Base-by-base conservation (phyloP, 1,140 invertebrate genomes). In the Notospermus geniculatus region DNA sequence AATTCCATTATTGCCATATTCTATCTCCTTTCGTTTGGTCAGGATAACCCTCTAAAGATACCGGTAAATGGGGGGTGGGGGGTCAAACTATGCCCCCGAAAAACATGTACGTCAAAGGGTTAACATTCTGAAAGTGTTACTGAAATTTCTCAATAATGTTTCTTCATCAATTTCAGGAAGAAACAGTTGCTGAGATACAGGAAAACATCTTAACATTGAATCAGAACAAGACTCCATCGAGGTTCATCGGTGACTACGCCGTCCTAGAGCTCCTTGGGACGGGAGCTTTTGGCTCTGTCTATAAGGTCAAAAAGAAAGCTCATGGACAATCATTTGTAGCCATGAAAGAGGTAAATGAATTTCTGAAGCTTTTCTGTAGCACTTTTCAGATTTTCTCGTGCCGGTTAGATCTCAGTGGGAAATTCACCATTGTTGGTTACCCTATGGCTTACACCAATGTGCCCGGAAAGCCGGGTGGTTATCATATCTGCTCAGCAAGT, bases 201-300 rank as follows among this genome's bases (percentile, higher is more conserved):
- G 67, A 71, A 7, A 76, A 73, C 53, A 73, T 82, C 22, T 60
- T 72, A 57, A 67, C 71, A 30, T 71, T 74, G 1, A 81, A 83
- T 62, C 77, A 81, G 56, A 73, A 79, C 59, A 68, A 73, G 56
- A 68, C 63, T n/a, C 74, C 81, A 0, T 74, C 68, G 28, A 66
- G 76, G n/a, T 75, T 73, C 65, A 80, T 83, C n/a, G 75, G 75
- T 7, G 80, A 83, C 4, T 83, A 82, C 65, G 78, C 76, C 36
- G 74, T 83, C n/a, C 76, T 83, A 65, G 81, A 83, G 67, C 66
- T 80, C 28, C 65, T 83, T 22, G 82, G 82, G 2, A 73, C 72
- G n/a, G 82, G 82, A 13, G 81, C 81, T 5, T 83, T 83, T 71
- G 82, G 82, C 2, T 78, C 76, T 52, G 82, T 83, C 7, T 82